phyloP scores from a whole-genome alignment of 2,888 invertebrate genomes.

The Lithophane socia region DNA sequence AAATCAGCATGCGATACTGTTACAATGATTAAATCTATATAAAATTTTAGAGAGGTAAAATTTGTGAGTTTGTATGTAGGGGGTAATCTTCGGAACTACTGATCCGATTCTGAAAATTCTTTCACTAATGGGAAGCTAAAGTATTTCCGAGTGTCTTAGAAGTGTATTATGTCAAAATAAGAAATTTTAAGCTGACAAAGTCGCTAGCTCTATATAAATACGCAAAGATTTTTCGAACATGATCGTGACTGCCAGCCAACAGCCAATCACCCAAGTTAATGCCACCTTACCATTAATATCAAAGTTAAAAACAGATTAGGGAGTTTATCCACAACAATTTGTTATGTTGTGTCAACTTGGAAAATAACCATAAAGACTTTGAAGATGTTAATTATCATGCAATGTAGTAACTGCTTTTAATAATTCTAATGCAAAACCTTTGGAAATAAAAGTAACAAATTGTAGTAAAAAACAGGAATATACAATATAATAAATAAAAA shows the following conservation, averaged over 20 bases:
- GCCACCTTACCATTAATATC: conserved; percentile 43
- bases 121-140: neutral
- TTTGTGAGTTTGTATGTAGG: too few relatives aligned
- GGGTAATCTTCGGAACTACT: neutral
- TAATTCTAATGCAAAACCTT: neutral
- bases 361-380: conserved; percentile 29
- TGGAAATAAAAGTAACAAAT: neutral
- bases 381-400: conserved; percentile 25
- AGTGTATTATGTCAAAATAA: neutral
- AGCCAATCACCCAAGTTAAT: conserved; percentile 20
- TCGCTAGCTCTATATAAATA: neutral
- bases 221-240: conserved; percentile 18
- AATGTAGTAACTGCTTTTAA: neutral
- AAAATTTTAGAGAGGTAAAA: neutral
- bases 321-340: conserved; percentile 46
- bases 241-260: conserved; percentile 14
- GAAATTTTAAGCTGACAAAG: neutral
- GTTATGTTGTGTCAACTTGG: conserved; percentile 49
- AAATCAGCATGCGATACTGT: neutral
- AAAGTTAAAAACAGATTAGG: conserved; percentile 35
- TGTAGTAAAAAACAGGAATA: neutral
- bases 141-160: neutral
- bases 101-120: neutral
- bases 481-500: too few relatives aligned
- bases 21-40: neutral